Conservation (phyloP, 2,113 vertebrate genomes). For the Python bivittatus region DNA sequence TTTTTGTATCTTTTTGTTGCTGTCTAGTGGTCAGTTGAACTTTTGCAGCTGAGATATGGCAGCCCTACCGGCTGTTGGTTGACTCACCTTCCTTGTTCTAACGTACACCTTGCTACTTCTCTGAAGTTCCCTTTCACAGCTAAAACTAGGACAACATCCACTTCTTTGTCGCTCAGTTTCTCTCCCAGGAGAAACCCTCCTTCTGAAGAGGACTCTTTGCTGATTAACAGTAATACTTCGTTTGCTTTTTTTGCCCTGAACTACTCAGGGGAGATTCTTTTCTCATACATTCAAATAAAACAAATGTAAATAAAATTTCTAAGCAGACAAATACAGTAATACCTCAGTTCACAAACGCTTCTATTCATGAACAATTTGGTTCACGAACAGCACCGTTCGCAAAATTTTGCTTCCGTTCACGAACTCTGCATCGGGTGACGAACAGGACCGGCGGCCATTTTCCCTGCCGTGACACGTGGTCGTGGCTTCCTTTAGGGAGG, state of each 20-base stretch:
- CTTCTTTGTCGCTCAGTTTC: background rate
- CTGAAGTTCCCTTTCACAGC: background rate
- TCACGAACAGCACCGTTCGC: too few relatives aligned
- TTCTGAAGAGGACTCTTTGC: constrained; percentile 7
- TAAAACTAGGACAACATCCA: background rate
- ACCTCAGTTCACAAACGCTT: too few relatives aligned
- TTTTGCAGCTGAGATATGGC: background rate
- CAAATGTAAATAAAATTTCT: background rate
- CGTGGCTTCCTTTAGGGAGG: too few relatives aligned
- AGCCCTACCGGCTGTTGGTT: background rate
- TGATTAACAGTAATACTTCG: constrained; percentile 26
- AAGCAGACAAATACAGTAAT: background rate
- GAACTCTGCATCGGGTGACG: too few relatives aligned
- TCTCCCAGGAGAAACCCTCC: background rate
- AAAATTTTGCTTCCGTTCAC: too few relatives aligned
- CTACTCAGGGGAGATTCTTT: background rate
- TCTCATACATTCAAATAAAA: background rate
- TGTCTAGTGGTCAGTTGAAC: background rate
- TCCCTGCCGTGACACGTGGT: too few relatives aligned
- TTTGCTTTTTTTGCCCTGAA: constrained; percentile 10
- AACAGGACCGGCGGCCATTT: too few relatives aligned
- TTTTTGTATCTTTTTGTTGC: background rate
- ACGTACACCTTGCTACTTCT: background rate
- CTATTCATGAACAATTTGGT: too few relatives aligned
- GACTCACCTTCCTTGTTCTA: background rate